Conservation (phyloP, 2,113 vertebrate species). For the Tragelaphus scriptus region DNA sequence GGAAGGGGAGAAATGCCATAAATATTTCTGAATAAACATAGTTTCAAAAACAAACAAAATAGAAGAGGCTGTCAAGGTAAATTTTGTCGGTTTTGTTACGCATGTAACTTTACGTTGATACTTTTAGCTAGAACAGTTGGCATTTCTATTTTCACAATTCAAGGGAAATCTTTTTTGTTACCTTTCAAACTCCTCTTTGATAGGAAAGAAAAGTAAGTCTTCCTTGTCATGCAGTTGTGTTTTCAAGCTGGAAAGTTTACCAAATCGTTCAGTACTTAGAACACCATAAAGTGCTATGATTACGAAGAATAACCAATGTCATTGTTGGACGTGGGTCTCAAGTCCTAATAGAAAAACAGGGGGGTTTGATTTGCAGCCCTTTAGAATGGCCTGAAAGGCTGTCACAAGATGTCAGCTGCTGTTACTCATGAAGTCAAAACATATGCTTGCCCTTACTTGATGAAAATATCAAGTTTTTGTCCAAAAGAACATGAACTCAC, state of each 20-base stretch:
- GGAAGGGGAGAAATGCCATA: not conserved
- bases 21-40: not conserved
- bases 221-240: not conserved
- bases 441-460: not conserved
- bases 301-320: not conserved
- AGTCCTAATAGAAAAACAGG: not conserved
- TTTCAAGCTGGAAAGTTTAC: not conserved
- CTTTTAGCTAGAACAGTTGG: not conserved
- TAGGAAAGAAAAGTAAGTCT: not conserved
- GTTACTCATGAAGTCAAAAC: constrained; percentile 16
- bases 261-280: not conserved
- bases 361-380: not conserved
- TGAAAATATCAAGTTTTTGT: constrained; percentile 33
- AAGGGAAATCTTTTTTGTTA: not conserved
- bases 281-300: not conserved
- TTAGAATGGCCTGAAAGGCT: not conserved
- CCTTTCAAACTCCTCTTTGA: not conserved
- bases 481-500: constrained; percentile 3
- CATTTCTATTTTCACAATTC: not conserved
- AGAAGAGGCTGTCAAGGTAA: not conserved
- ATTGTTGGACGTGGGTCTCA: not conserved
- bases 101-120: not conserved
- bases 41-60: not conserved
- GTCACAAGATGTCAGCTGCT: not conserved
- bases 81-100: not conserved